These are phyloP conservation scores for Rhagoletis zephyria DNA, from an alignment of 1,140 invertebrate species.

Conservation along the genomic window DNA sequence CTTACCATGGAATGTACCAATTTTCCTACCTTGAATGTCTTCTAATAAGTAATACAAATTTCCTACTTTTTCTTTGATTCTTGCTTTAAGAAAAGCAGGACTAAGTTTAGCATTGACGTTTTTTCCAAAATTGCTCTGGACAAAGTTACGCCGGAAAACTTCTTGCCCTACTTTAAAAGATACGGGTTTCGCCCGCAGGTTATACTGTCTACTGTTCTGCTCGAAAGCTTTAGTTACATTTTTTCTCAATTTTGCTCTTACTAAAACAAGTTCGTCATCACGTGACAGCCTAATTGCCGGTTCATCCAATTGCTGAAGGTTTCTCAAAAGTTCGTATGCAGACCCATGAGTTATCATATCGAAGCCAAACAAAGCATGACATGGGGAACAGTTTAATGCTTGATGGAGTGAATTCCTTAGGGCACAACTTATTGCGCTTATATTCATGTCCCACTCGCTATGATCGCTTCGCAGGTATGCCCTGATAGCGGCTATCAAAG, in stretches of 20 bases:
- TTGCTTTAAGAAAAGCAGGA: slow-evolving; percentile 50
- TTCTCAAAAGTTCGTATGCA: slow-evolving; percentile 48
- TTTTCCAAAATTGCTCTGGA: background rate
- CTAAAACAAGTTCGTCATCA: background rate
- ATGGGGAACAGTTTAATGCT: background rate
- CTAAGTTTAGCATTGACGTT: slow-evolving; percentile 42
- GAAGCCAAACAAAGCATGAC: slow-evolving; percentile 27
- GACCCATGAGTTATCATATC: slow-evolving; percentile 55
- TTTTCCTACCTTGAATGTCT: slow-evolving; percentile 9
- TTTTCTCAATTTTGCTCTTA: no score
- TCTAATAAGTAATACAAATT: no score
- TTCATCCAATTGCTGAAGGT: slow-evolving; percentile 35
- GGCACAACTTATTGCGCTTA: slow-evolving; percentile 16
- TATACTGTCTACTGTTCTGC: background rate
- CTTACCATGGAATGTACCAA: slow-evolving; percentile 53
- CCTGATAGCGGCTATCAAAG: background rate
- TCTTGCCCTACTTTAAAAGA: slow-evolving; percentile 30
- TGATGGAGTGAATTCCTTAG: background rate
- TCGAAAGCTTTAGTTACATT: background rate
- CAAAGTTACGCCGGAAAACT: background rate
- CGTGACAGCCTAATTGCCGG: background rate
- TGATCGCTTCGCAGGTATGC: slow-evolving; percentile 12
- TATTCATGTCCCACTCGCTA: background rate
- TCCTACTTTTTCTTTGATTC: background rate
- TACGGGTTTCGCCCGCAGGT: slow-evolving; percentile 18